Evolutionary conservation across 2,888 invertebrate species (phyloP).

Genomic region (Uloborus plumipes): DNA sequence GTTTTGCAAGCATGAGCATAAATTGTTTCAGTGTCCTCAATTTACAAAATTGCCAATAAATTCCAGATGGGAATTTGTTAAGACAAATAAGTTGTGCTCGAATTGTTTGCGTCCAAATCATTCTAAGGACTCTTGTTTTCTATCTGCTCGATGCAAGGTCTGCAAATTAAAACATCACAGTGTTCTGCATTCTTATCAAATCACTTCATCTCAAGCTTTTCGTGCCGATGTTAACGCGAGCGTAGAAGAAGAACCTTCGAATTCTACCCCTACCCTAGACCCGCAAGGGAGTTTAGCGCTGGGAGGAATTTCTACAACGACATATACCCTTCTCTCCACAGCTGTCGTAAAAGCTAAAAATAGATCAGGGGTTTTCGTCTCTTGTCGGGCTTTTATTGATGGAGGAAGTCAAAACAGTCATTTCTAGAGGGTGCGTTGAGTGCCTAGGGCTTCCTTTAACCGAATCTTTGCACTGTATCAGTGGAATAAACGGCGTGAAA

Average conservation of each 20-base stretch:
- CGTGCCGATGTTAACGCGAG: neutral
- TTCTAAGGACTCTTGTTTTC: too few species aligned
- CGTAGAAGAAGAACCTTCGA: too few species aligned
- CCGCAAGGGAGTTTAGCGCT: too few species aligned
- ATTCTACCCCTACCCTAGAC: too few species aligned
- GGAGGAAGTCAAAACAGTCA: neutral
- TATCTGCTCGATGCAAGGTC: too few species aligned
- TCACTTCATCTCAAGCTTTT: too few species aligned
- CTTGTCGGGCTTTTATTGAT: neutral
- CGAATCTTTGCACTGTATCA: too few species aligned
- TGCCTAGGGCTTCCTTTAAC: too few species aligned
- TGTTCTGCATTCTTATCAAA: neutral
- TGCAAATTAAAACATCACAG: neutral
- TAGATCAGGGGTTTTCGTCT: neutral
- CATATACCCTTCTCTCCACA: neutral
- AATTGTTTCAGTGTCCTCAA: neutral
- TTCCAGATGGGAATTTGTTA: neutral
- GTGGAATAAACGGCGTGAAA: too few species aligned
- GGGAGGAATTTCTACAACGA: too few species aligned
- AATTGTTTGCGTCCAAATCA: too few species aligned
- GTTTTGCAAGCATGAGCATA: neutral
- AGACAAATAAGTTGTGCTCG: too few species aligned
- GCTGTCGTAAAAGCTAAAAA: neutral
- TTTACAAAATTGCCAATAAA: neutral
- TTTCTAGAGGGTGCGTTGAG: neutral